Base-by-base conservation (phyloP, 2,888 invertebrate species). In the Macrophya annulata region DNA sequence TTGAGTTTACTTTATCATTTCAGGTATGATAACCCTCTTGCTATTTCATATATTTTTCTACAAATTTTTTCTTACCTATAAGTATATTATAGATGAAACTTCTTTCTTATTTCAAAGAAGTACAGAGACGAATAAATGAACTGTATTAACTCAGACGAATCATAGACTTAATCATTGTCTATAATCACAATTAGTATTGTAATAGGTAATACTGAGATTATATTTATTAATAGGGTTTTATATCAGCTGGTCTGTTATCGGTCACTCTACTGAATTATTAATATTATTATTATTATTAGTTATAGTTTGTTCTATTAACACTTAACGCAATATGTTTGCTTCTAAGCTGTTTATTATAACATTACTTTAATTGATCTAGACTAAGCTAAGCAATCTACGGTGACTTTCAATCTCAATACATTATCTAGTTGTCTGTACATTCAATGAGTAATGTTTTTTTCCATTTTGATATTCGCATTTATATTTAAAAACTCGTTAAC, bases 221-320 rank as follows among this genome's bases (percentile, higher is more conserved):
- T 85, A 79, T 68, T 68, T 85, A 77, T 55, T 85, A 62, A 21
- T 74, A 51, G 74, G 31, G n/a, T 62, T 74, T 51, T 43, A 51
- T 84, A 85, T 85, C 85, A 85, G 85, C 77, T 85, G 85, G 85
- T 85, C 85, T 85, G 77, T 85, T 85, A 62, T 65, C 59, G 31
- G 74, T 85, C 40, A 81, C 81, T 81, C 81, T 62, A 62, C 4
- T 81, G 62, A 59, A 81, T 81, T 81, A 81, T 43, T 59, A 62
- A 62, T 40, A 62, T 59, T 48, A 76, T 40, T 25, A 48, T 74
- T 45, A n/a, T 45, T 8, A 45, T 37, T n/a, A n/a, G 10, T 77
- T 51, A 25, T 51, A 51, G 17, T 45, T 15, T 37, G 15, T 37
- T 37, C 68, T 68, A 68, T 37, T 37, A 68, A 68, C 31, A 68